Evolutionary conservation across 2,113 vertebrate species (phyloP).

Genomic region (human (Homo sapiens)): DNA sequence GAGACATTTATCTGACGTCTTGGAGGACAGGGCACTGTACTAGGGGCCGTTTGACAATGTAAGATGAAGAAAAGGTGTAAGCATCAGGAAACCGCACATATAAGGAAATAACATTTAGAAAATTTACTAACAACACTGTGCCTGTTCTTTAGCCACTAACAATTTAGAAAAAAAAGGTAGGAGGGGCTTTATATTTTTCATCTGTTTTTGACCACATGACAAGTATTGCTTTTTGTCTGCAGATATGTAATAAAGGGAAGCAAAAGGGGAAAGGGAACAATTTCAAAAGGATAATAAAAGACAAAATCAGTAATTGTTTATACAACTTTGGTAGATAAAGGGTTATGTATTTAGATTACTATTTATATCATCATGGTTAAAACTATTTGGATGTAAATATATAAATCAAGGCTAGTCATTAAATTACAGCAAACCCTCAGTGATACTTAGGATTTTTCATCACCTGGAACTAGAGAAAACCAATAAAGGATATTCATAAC

Average conservation of each 20-base stretch:
- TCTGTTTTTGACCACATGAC: not conserved
- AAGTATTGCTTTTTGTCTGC: not conserved
- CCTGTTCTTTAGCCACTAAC: not conserved
- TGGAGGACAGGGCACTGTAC: not conserved
- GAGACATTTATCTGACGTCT: not conserved
- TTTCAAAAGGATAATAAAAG: not conserved
- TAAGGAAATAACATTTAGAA: not conserved
- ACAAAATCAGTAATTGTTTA: not conserved
- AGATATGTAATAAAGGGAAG: not conserved
- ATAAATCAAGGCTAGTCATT: not conserved
- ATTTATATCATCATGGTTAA: not conserved
- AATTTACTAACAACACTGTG: not conserved
- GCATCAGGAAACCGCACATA: not conserved
- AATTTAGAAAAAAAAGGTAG: not conserved
- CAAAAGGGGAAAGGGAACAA: not conserved
- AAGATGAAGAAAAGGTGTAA: not conserved
- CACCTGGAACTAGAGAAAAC: not conserved
- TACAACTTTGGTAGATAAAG: not conserved
- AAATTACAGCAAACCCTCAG: not conserved
- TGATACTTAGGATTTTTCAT: not conserved
- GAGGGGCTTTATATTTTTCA: not conserved
- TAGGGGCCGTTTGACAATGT: not conserved
- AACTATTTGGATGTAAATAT: not conserved
- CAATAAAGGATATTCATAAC: not conserved
- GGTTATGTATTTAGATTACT: not conserved